A percentile compares a stretch with the other conserved stretches of the same genome.
Conservation (phyloP, 2,888 invertebrate species). For the Agrochola litura region DNA sequence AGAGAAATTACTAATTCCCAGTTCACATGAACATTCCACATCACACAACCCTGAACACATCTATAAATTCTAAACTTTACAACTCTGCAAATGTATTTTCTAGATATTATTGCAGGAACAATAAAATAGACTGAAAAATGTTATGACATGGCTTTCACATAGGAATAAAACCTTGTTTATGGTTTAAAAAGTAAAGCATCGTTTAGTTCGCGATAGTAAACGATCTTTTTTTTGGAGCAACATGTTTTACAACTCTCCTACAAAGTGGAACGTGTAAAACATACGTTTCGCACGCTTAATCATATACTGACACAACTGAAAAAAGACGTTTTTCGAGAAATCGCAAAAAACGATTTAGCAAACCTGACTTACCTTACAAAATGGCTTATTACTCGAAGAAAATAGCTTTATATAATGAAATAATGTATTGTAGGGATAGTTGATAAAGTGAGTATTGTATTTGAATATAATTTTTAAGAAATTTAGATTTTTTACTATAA, state of each 20-base stretch:
- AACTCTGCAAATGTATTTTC: constrained; percentile 53
- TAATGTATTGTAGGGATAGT: too few relatives aligned
- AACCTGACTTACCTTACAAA: too few relatives aligned
- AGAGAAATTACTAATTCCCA: background rate
- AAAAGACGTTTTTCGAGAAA: too few relatives aligned
- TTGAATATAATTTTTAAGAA: too few relatives aligned
- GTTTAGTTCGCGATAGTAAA: constrained; percentile 38
- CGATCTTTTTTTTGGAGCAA: constrained; percentile 33
- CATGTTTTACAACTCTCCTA: constrained; percentile 41
- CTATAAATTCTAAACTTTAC: constrained; percentile 54
- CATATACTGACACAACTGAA: too few relatives aligned
- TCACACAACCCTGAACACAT: constrained; percentile 32
- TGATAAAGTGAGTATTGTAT: too few relatives aligned
- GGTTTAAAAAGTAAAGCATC: constrained; percentile 48
- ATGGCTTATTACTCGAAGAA: too few relatives aligned
- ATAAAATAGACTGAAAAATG: constrained; percentile 60
- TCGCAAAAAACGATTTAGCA: too few relatives aligned
- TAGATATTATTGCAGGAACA: constrained; percentile 51
- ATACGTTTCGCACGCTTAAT: too few relatives aligned
- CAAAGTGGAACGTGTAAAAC: constrained; percentile 38
- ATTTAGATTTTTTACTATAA: too few relatives aligned
- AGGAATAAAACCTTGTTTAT: constrained; percentile 60
- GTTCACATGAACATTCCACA: constrained; percentile 3
- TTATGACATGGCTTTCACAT: constrained; percentile 57
- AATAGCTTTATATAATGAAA: too few relatives aligned